Percentiles rank a stretch among this genome's conserved stretches.
These are phyloP conservation scores for Trachelipus rathkii DNA, from an alignment of 1,140 invertebrate genomes.

Conservation along the genomic window DNA sequence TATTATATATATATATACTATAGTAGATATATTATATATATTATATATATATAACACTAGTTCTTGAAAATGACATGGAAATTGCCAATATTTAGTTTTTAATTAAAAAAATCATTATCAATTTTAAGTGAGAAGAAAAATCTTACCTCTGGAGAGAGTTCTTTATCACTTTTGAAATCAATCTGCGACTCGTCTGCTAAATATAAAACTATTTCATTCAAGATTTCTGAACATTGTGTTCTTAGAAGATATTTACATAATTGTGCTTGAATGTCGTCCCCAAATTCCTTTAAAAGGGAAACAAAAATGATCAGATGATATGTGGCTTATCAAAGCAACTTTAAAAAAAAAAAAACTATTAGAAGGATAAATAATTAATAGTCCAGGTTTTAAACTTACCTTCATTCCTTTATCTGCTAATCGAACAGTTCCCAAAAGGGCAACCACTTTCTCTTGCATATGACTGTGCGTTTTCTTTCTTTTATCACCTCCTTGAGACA, in stretches of 20 bases:
- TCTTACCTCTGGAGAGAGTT: not conserved
- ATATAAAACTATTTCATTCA: conserved; percentile 65
- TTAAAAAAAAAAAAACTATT: not conserved
- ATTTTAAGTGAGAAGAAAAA: no score
- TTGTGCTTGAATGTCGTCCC: conserved; percentile 61
- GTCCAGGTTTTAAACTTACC: conserved; percentile 51
- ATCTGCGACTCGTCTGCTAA: conserved; percentile 52
- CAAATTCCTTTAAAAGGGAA: conserved; percentile 50
- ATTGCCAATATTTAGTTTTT: no score
- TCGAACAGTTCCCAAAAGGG: conserved; percentile 66
- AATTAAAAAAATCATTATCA: no score
- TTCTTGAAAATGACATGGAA: no score
- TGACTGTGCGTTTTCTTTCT: conserved; percentile 68
- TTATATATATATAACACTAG: no score
- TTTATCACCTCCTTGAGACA: conserved; percentile 57
- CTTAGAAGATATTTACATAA: conserved; percentile 77
- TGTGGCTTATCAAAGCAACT: not conserved
- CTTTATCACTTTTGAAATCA: not conserved
- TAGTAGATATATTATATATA: no score
- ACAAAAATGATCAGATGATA: not conserved
- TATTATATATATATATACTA: no score
- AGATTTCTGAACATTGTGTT: conserved; percentile 73
- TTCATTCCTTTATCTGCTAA: conserved; percentile 84
- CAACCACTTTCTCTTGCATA: conserved; percentile 74
- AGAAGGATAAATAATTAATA: not conserved